Conservation (phyloP, 64 coral and sea anemone genomes). For the Dendrophyllia cribrosa region DNA sequence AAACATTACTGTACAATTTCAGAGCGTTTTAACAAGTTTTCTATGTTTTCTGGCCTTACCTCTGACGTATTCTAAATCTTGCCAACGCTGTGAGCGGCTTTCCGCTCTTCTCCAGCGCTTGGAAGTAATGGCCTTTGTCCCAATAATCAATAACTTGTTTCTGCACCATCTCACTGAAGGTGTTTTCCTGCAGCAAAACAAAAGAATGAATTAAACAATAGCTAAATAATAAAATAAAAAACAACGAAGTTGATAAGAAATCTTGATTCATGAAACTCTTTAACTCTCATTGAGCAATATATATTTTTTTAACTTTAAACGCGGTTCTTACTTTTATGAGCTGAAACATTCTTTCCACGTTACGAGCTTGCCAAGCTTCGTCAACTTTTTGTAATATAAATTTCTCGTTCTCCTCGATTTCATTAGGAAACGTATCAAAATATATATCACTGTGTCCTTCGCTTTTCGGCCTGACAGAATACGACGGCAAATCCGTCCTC, state of each 20-base stretch:
- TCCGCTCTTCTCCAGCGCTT: background rate
- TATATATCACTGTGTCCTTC: background rate
- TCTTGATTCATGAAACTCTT: background rate
- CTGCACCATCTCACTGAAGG: background rate
- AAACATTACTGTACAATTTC: no score
- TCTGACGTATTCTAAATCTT: constrained; percentile 50
- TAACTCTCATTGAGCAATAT: background rate
- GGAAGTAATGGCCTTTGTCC: constrained; percentile 52
- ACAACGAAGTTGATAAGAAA: background rate
- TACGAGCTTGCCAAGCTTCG: constrained; percentile 23
- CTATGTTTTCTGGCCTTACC: background rate
- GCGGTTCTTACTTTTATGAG: constrained; percentile 7
- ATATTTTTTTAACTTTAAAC: background rate
- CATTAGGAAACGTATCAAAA: background rate
- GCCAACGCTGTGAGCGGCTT: constrained; percentile 45
- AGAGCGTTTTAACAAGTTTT: no score
- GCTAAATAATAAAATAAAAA: background rate
- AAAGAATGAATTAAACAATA: background rate
- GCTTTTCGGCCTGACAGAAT: background rate
- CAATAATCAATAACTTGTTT: constrained; percentile 36
- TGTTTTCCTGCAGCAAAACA: constrained; percentile 21
- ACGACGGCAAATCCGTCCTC: background rate
- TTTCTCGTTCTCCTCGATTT: background rate
- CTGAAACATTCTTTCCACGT: constrained; percentile 19
- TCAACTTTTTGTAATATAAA: constrained; percentile 19